Evolutionary conservation across 2,113 vertebrate genomes (phyloP).

Genomic region (Meles meles): DNA sequence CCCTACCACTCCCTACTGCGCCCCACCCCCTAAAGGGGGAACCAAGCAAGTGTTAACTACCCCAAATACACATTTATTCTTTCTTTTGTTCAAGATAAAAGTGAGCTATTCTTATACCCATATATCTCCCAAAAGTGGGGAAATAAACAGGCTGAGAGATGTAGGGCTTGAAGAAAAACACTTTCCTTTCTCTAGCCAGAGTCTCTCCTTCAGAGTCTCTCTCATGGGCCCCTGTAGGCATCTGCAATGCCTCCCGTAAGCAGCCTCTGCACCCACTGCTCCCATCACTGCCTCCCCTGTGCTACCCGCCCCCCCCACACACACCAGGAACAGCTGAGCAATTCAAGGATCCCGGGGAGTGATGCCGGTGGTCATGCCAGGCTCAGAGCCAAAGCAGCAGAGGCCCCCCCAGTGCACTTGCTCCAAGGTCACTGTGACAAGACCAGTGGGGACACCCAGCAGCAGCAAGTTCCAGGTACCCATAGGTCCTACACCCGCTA

Average conservation of each 20-base stretch:
- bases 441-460: not conserved
- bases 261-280: not conserved
- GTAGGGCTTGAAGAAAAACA: not conserved
- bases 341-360: rapidly evolving
- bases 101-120: not conserved
- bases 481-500: not conserved
- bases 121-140: not conserved
- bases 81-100: not conserved
- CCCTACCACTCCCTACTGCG: not conserved
- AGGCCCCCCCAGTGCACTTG: not conserved
- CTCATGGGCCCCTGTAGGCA: not conserved
- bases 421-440: not conserved
- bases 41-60: not conserved
- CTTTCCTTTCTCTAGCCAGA: not conserved
- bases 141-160: not conserved
- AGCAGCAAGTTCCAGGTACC: not conserved
- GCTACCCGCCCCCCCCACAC: no score
- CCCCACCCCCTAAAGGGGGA: not conserved
- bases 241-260: not conserved
- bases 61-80: not conserved
- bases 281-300: not conserved
- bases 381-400: not conserved
- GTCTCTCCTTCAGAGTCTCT: not conserved
- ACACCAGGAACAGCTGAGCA: rapidly evolving
- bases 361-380: not conserved